Conservation (phyloP, 2,888 invertebrate species). For the Eupelmus urozonus region DNA sequence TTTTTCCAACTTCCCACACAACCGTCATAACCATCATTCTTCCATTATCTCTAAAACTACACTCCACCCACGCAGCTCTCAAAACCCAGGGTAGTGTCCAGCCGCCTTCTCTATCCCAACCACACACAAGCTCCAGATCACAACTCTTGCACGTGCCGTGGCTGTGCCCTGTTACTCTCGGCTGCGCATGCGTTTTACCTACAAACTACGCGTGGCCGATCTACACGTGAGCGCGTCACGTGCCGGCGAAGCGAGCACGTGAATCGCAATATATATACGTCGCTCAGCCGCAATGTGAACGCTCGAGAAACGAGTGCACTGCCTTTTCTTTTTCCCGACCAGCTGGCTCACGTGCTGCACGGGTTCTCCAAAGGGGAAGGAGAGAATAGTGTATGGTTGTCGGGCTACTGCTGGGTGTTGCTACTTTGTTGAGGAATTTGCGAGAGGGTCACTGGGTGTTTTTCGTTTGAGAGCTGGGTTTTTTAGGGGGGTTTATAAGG, state of each 20-base stretch:
- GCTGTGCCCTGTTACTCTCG: too few species aligned
- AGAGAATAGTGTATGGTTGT: not conserved
- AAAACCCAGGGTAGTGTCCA: too few species aligned
- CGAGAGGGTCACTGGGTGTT: too few species aligned
- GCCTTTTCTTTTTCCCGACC: conserved; percentile 1
- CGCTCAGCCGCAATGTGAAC: not conserved
- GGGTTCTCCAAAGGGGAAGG: not conserved
- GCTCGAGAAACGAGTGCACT: not conserved
- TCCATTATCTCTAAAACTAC: too few species aligned
- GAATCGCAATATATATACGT: conserved; percentile 63
- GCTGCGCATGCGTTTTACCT: conserved; percentile 23
- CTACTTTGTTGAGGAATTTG: too few species aligned
- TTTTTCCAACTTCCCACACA: too few species aligned
- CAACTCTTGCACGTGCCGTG: not conserved
- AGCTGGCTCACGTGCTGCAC: conserved; percentile 43
- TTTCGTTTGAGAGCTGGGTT: too few species aligned
- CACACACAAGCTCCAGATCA: not conserved
- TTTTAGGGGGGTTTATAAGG: too few species aligned
- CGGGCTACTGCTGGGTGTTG: not conserved
- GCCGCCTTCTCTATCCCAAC: not conserved
- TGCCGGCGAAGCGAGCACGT: conserved; percentile 70
- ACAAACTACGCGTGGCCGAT: not conserved
- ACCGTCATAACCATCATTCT: too few species aligned
- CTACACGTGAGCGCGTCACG: conserved; percentile 57
- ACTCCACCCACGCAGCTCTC: too few species aligned